phyloP scores from a whole-genome alignment of 1,140 invertebrate genomes.

The Trichonephila clavipes region DNA sequence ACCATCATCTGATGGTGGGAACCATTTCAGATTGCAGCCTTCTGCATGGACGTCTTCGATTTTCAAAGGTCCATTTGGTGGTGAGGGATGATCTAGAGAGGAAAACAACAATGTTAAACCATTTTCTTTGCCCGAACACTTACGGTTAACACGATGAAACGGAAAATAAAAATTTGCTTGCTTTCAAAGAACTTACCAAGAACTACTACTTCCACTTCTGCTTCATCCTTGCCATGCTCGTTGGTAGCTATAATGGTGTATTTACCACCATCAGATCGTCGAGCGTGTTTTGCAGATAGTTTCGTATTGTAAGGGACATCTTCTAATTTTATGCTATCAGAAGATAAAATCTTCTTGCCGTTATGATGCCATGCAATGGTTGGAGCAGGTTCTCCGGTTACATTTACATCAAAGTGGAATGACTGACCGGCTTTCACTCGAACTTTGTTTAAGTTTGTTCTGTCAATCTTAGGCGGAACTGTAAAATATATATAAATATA shows the following conservation, averaged over 20 bases:
- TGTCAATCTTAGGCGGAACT: conserved; percentile 89
- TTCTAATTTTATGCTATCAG: conserved; percentile 79
- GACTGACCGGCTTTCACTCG: conserved; percentile 96
- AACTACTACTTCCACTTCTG: conserved; percentile 94
- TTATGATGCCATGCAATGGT: conserved; percentile 90
- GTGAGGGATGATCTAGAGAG: conserved; percentile 88
- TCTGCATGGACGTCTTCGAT: conserved; percentile 87
- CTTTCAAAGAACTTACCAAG: conserved; percentile 84
- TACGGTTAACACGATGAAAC: too few species aligned
- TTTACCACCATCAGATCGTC: conserved; percentile 92
- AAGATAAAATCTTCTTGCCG: conserved; percentile 80
- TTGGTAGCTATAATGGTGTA: conserved; percentile 97
- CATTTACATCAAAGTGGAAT: conserved; percentile 95
- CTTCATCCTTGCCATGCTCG: conserved; percentile 93
- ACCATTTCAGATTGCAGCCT: conserved; percentile 92
- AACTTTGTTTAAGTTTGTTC: conserved; percentile 91
- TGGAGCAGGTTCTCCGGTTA: conserved; percentile 96
- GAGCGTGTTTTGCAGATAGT: conserved; percentile 91
- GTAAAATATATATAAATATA: conserved; percentile 59
- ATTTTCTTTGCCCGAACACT: too few species aligned
- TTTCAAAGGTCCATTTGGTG: conserved; percentile 94
- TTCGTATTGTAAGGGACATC: conserved; percentile 91
- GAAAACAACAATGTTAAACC: conserved; percentile 82
- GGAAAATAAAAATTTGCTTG: too few species aligned
- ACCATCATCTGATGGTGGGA: conserved; percentile 91